These are phyloP conservation scores for Sturnus vulgaris DNA, from an alignment of 2,113 vertebrate species.

Conservation along the genomic window DNA sequence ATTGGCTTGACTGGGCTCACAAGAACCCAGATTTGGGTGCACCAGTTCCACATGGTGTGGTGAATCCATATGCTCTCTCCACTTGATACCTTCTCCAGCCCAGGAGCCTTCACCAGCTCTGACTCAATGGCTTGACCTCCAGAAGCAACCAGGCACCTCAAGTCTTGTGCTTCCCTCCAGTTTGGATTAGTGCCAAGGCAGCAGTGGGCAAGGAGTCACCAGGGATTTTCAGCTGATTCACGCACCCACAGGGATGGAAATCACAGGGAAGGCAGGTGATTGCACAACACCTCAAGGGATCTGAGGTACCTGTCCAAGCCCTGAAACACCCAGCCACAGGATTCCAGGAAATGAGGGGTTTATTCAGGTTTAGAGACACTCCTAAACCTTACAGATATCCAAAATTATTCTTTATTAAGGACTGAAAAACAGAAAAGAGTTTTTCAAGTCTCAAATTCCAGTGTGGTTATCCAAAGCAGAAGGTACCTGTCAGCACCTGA, in stretches of 20 bases:
- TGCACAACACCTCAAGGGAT: background rate
- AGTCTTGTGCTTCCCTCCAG: background rate
- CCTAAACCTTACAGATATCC: background rate
- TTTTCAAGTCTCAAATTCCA: background rate
- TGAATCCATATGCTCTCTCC: background rate
- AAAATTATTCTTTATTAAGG: background rate
- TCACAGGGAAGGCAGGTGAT: fast-evolving
- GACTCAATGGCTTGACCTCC: background rate
- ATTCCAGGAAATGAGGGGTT: background rate
- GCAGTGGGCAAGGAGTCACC: background rate
- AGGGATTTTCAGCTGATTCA: background rate
- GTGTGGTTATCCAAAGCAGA: background rate
- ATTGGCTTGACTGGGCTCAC: background rate
- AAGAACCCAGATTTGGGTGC: background rate
- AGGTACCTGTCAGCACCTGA: background rate
- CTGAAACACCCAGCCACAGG: background rate
- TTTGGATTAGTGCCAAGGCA: background rate
- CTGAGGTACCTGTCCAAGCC: background rate
- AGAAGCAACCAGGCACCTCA: background rate
- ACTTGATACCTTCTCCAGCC: background rate
- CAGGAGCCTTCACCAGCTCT: background rate
- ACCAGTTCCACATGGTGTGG: fast-evolving
- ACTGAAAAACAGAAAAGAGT: background rate
- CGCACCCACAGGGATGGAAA: fast-evolving
- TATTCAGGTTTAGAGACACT: background rate